Evolutionary conservation across 2,113 vertebrate genomes (phyloP), one percentile per base, ranked within the genome.

Genomic region (Mirza zaza): DNA sequence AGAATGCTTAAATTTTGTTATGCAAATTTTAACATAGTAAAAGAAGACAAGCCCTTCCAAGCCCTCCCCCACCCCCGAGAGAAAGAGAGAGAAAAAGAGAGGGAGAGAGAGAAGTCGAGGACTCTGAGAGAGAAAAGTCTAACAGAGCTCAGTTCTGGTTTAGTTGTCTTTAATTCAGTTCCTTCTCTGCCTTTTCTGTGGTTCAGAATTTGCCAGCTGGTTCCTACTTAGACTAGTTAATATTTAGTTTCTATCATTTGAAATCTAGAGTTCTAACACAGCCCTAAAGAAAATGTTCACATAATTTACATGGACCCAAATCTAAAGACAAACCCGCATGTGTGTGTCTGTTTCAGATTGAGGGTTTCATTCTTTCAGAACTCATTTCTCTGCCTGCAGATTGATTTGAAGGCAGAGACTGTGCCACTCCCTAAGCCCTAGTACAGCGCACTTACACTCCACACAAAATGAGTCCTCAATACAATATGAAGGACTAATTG

Each of bases 1-100:
- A 6, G 79, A 92, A 93, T 84, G 23, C 14, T 87, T 87, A 61
- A 55, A 34, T 63, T 63, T 89, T 67, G 48, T 80, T 65, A 89
- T 52, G 8, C 4, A 45, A 61, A 81, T 63, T 63, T 92, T 70
- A 52, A 48, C n/a, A 79, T 55, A 36, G 42, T 76, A 27, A 68
- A 29, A 36, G 34, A 94, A 50, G 34, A 70, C 27, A 90, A 48
- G 6, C 36, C 15, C 5, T 12, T 11, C 20, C 34, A 18, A 57
- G 1, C 3, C 55, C 5, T 13, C 52, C 55, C 20, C 55, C 20
- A 6, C 55, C 6, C 14, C 3, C 12, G 7, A 42, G 42, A 25
- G 45, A 77, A 2, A 61, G 21, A 50, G 10, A 32, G 29, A 61
- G 32, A 5, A 36, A 14, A 2, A 48, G 4, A n/a, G 27, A 59